These are phyloP conservation scores for Brachyalestes nurse DNA, from an alignment of 2,797 vertebrate genomes.

Conservation along the genomic window DNA sequence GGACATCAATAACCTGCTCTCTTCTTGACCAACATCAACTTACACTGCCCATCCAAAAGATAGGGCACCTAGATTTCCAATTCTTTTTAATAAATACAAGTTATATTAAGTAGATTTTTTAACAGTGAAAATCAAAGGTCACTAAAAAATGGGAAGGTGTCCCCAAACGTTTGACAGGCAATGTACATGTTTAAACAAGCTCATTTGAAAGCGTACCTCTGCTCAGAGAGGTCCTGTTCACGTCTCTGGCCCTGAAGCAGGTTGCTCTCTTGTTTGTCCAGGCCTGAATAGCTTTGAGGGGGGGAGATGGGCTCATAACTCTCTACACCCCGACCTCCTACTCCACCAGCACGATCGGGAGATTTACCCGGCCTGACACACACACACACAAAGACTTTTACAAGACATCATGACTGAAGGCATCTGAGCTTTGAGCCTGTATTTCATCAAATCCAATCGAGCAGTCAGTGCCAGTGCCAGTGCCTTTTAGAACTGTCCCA, in stretches of 20 bases:
- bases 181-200: not conserved
- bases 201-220: conserved; percentile 79
- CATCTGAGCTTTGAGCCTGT: not conserved
- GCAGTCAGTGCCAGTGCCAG: too few relatives aligned
- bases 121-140: too few relatives aligned
- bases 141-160: not conserved
- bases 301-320: conserved; percentile 97
- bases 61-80: not conserved
- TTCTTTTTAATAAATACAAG: too few relatives aligned
- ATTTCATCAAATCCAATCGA: too few relatives aligned
- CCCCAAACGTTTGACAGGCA: not conserved
- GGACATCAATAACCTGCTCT: not conserved
- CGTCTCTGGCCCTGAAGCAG: conserved; percentile 85
- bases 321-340: conserved; percentile 85
- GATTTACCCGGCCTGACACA: conserved; percentile 90
- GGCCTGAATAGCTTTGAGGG: conserved; percentile 86
- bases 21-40: not conserved
- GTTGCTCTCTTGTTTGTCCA: conserved; percentile 89
- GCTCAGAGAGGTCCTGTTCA: conserved; percentile 86
- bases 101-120: too few relatives aligned
- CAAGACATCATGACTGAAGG: not conserved
- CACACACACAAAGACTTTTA: not conserved
- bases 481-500: too few relatives aligned
- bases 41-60: not conserved
- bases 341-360: conserved; percentile 80